Conservation (phyloP, 2,113 vertebrate genomes). For the Rhizomys pruinosus region DNA sequence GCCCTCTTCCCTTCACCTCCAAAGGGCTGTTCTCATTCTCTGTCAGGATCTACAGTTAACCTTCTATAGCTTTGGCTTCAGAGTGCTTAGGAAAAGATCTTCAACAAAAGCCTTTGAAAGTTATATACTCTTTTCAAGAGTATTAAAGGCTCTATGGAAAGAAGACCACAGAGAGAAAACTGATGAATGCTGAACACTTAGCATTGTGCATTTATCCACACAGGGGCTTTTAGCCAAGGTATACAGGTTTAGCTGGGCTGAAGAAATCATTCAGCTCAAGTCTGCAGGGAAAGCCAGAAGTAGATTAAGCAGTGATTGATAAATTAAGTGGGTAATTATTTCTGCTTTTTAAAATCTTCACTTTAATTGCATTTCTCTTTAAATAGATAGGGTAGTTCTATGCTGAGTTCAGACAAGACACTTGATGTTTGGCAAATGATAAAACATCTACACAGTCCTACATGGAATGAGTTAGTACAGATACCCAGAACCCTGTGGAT, state of each 20-base stretch:
- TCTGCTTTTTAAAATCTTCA: constrained; percentile 58
- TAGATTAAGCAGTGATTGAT: constrained; percentile 73
- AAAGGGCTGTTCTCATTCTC: background rate
- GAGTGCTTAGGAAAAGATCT: constrained; percentile 11
- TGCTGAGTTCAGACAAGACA: constrained; percentile 46
- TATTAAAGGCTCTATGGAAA: constrained; percentile 31
- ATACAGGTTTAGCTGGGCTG: constrained; percentile 55
- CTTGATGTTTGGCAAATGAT: constrained; percentile 43
- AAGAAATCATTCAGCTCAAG: constrained; percentile 62
- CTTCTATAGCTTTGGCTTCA: background rate
- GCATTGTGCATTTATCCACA: constrained; percentile 26
- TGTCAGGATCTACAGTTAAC: background rate
- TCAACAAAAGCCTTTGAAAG: constrained; percentile 30
- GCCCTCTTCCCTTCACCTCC: background rate
- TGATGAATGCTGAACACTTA: constrained; percentile 11
- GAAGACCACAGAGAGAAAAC: constrained; percentile 38
- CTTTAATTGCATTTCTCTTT: constrained; percentile 69
- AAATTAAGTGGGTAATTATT: constrained; percentile 76
- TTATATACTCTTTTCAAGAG: background rate
- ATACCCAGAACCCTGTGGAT: too few relatives aligned
- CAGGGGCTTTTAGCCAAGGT: constrained; percentile 54
- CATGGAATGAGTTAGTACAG: background rate
- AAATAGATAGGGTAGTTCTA: constrained; percentile 41
- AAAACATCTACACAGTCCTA: background rate
- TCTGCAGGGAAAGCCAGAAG: constrained; percentile 54